Evolutionary conservation across 2,888 invertebrate species (phyloP).

Genomic region (Parnassius smintheus): DNA sequence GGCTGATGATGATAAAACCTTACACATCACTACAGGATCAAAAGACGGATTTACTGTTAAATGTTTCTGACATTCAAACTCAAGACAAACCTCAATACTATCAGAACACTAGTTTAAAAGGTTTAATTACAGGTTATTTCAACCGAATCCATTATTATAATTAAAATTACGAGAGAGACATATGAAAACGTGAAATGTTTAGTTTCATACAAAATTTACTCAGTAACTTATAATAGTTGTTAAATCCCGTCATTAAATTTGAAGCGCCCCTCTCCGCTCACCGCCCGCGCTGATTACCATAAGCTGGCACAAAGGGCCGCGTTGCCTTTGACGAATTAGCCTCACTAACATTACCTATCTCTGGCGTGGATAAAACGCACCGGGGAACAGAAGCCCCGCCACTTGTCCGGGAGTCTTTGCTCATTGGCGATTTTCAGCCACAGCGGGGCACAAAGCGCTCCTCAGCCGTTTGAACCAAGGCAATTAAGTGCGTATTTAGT

Average conservation of each 20-base stretch:
- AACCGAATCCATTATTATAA: not conserved
- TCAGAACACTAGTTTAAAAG: not conserved
- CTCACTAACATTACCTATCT: conserved; percentile 59
- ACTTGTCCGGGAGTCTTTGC: conserved; percentile 29
- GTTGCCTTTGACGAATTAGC: conserved; percentile 77
- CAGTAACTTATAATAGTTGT: conserved; percentile 32
- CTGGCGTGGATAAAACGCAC: conserved; percentile 32
- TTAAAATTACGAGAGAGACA: not conserved
- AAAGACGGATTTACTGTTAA: too few species aligned
- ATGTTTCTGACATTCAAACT: too few species aligned
- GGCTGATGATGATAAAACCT: too few species aligned
- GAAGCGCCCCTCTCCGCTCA: conserved; percentile 45
- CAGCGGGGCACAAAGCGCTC: conserved; percentile 19
- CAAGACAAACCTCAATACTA: too few species aligned
- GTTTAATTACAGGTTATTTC: not conserved
- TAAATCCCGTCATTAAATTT: conserved; percentile 60
- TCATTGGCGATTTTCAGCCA: conserved; percentile 31
- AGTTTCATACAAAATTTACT: conserved; percentile 18
- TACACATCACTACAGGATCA: too few species aligned
- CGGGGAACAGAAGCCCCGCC: conserved; percentile 20
- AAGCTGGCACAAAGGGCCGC: conserved; percentile 72
- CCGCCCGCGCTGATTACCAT: conserved; percentile 70
- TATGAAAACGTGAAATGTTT: conserved; percentile 14
- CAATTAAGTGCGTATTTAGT: conserved; percentile 23
- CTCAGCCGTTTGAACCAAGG: conserved; percentile 19